A percentile compares a stretch with the other conserved stretches of the same genome.
These are phyloP conservation scores for Phymastichus coffea DNA, from an alignment of 1,140 invertebrate species.

Conservation along the genomic window DNA sequence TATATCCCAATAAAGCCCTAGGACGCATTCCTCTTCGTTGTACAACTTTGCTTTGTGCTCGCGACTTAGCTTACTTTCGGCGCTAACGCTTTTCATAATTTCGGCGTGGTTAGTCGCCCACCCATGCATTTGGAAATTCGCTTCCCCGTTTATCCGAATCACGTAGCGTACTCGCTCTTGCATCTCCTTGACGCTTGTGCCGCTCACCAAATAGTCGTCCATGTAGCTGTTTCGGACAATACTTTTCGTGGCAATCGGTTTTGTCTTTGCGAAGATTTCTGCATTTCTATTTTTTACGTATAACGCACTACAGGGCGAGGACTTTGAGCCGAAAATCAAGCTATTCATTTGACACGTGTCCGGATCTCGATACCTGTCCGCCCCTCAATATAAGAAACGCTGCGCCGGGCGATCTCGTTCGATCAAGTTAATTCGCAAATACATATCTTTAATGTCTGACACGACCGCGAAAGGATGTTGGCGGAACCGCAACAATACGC, in stretches of 20 bases:
- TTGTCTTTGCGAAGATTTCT: not conserved
- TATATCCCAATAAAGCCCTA: not conserved
- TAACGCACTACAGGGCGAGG: not conserved
- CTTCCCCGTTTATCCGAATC: not conserved
- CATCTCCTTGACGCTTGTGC: not conserved
- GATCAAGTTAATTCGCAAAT: too few species aligned
- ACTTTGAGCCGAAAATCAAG: conserved; percentile 1
- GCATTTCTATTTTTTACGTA: not conserved
- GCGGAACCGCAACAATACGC: too few species aligned
- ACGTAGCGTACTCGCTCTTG: not conserved
- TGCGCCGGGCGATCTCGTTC: too few species aligned
- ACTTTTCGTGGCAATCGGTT: not conserved
- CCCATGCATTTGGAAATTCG: not conserved
- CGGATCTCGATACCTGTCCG: too few species aligned
- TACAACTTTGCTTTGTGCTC: not conserved
- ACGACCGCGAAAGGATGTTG: too few species aligned
- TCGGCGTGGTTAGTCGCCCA: not conserved
- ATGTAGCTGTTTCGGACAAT: not conserved
- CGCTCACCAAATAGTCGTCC: not conserved
- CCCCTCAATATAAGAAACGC: too few species aligned
- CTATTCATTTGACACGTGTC: too few species aligned
- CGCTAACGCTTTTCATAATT: not conserved
- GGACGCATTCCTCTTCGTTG: too few species aligned
- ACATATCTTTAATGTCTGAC: too few species aligned
- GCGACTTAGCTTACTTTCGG: not conserved